phyloP scores from a whole-genome alignment of 2,113 vertebrate genomes.

The Menidia beryllina region DNA sequence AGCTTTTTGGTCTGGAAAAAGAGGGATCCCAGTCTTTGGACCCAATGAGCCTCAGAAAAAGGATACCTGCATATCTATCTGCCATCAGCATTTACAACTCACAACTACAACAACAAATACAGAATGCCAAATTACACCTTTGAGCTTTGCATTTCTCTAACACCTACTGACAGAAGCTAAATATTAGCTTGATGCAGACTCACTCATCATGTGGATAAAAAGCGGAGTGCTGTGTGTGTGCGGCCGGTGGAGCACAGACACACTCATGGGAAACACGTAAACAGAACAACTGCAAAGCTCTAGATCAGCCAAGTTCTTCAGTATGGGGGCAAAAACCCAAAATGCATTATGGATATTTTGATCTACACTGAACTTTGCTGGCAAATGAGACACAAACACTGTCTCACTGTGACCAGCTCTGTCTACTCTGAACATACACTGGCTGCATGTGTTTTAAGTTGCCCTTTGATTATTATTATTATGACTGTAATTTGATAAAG shows the following conservation, averaged over 20 bases:
- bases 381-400: not conserved
- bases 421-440: conserved; percentile 1
- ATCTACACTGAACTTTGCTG: not conserved
- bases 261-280: conserved; percentile 13
- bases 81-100: not conserved
- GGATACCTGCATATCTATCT: not conserved
- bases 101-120: no score
- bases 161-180: conserved; percentile 43
- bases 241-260: conserved; percentile 24
- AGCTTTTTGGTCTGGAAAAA: no score
- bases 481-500: conserved; percentile 64
- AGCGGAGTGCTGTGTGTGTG: conserved; percentile 44
- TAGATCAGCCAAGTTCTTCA: not conserved
- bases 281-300: conserved; percentile 18
- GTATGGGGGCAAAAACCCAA: not conserved
- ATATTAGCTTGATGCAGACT: conserved; percentile 37
- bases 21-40: not conserved
- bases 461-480: conserved; percentile 57
- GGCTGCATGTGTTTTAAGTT: conserved; percentile 28
- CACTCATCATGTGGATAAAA: conserved; percentile 41
- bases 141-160: conserved; percentile 55
- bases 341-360: not conserved
- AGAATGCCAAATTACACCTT: not conserved
- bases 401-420: not conserved
- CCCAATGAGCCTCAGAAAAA: not conserved